Base-by-base conservation (phyloP, 2,797 vertebrate species). In the Chromobotia macracanthus region DNA sequence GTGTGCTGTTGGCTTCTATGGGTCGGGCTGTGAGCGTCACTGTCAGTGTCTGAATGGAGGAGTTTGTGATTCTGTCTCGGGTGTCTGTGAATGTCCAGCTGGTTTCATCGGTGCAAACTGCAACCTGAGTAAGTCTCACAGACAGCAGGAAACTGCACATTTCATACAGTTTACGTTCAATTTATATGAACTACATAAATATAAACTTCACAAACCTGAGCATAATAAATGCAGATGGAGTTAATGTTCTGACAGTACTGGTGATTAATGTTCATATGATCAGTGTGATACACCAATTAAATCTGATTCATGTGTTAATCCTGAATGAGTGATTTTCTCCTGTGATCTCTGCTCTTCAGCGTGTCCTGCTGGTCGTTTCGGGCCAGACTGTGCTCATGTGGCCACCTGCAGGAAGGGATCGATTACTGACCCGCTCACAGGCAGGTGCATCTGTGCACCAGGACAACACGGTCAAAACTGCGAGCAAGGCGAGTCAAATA, bases 51-150 rank as follows among this genome's bases (percentile, higher is more conserved):
- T 82, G 82, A 95, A 97, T 0, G 91, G 92, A 0, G 96, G 90
- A 0, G 79, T 1, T 13, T 99, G 97, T 1, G 84, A 88, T 5
- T 0, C 80, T 0, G 84, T 87, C 79, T 92, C 91, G 0, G 97
- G 97, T 19, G 82, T 85, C 56, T 98, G 96, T 81, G 87, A 68
- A 75, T 99, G 97, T 85, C 90, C 90, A 0, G 15, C 94, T 0
- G 97, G 97, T 0, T 96, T 94, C 68, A 87, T 98, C 0, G 97
- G 96, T 0, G 90, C 95, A 0, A 89, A 94, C 89, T 99, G 97
- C 81, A 69, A 93, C 75, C 87, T 89, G 3, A 84, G 97, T 98
- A 89, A 96, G 96, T 86, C 35, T 0, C 31, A 31, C 31, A 3
- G n/a, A n/a, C n/a, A n/a, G n/a, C n/a, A n/a, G n/a, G 31, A 3